phyloP scores from a whole-genome alignment of 2,113 vertebrate species.

The Pogonocichla stellata region DNA sequence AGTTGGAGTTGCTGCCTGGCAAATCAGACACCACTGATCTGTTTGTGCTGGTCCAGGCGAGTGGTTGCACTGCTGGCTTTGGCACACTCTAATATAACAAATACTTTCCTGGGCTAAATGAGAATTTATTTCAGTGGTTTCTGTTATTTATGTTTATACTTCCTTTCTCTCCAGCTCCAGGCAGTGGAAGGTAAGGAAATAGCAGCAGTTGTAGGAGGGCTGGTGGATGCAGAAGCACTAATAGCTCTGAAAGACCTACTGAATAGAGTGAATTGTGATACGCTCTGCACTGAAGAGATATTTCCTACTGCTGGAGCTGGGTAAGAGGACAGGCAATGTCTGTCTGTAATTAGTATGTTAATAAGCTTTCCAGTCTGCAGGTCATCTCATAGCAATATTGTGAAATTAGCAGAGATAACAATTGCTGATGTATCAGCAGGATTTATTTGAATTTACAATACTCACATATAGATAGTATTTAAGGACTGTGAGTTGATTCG shows the following conservation, averaged over 20 bases:
- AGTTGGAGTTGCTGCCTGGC: background rate
- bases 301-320: constrained; percentile 93
- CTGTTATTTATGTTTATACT: background rate
- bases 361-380: background rate
- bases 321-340: constrained; percentile 68
- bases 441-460: background rate
- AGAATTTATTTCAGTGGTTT: background rate
- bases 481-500: background rate
- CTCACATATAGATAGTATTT: background rate
- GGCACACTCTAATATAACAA: background rate
- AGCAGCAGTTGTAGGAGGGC: constrained; percentile 89
- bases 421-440: background rate
- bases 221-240: constrained; percentile 93
- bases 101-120: background rate
- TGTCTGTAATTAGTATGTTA: background rate
- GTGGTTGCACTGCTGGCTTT: background rate
- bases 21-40: background rate
- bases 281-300: constrained; percentile 91
- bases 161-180: constrained; percentile 81
- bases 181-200: constrained; percentile 81
- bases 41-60: background rate
- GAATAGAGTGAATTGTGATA: constrained; percentile 90
- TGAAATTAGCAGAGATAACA: background rate
- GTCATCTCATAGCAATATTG: background rate
- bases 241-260: constrained; percentile 92